These are phyloP conservation scores for Prolemur simus DNA, from an alignment of 2,113 vertebrate genomes.

Conservation along the genomic window DNA sequence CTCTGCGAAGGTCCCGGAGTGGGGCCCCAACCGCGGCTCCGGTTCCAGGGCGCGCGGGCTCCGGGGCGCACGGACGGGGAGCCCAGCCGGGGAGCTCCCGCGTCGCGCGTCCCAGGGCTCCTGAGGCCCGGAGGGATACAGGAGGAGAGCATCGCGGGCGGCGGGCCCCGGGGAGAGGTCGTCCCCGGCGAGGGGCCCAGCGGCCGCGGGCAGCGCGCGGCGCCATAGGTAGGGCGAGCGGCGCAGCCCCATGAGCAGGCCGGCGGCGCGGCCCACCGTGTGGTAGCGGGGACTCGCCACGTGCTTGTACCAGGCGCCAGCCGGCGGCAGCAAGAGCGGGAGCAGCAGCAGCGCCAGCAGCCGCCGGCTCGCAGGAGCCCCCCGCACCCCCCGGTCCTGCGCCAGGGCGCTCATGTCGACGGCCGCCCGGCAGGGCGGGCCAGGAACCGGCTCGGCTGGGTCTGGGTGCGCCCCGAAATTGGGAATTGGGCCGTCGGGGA, in stretches of 20 bases:
- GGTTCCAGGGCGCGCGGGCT: neutral
- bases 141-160: neutral
- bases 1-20: neutral
- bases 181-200: neutral
- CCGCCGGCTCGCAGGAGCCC: neutral
- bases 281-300: slow-evolving; percentile 80
- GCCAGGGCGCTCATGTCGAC: slow-evolving; percentile 45
- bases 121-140: neutral
- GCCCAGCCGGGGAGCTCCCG: neutral
- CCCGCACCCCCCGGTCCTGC: neutral
- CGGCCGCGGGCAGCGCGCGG: neutral
- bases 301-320: slow-evolving; percentile 82
- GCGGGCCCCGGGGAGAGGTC: neutral
- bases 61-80: neutral
- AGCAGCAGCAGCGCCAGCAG: slow-evolving; percentile 36
- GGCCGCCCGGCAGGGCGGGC: neutral
- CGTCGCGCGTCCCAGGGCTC: neutral
- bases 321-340: slow-evolving; percentile 62
- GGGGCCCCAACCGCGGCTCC: neutral
- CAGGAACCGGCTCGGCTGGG: neutral
- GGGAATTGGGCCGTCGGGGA: neutral
- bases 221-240: slow-evolving; percentile 81
- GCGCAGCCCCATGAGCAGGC: slow-evolving; percentile 80
- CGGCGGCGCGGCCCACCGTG: slow-evolving; percentile 83
- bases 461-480: neutral